These are phyloP conservation scores for Trichosurus vulpecula DNA, from an alignment of 2,797 vertebrate species.

Conservation along the genomic window DNA sequence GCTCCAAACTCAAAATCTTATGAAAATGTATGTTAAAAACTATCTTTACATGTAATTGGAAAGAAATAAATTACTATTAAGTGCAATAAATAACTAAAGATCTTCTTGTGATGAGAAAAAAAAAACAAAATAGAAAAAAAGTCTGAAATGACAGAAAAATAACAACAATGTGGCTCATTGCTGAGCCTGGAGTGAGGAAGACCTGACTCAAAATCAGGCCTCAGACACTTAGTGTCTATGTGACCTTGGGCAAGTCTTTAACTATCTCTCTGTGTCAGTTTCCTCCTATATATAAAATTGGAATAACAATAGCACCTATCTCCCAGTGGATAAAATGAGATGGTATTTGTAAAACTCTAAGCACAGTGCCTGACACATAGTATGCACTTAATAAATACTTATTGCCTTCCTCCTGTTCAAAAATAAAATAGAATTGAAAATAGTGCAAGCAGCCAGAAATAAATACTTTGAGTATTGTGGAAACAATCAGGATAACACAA, in stretches of 20 bases:
- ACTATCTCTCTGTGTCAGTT: background rate
- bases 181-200: background rate
- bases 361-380: background rate
- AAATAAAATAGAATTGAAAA: slow-evolving; percentile 2
- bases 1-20: too few species aligned
- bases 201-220: background rate
- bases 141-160: background rate
- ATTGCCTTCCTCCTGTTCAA: slow-evolving; percentile 13
- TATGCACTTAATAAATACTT: background rate
- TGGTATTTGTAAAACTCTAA: background rate
- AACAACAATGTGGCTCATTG: background rate
- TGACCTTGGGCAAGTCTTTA: background rate
- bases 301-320: background rate
- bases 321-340: background rate
- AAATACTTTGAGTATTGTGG: too few species aligned
- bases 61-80: too few species aligned
- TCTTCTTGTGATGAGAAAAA: too few species aligned
- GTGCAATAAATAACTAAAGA: too few species aligned
- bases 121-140: too few species aligned
- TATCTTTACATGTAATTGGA: too few species aligned
- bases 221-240: background rate
- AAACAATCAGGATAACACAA: too few species aligned
- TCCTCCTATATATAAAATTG: background rate
- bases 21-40: too few species aligned
- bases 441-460: too few species aligned